Evolutionary conservation across 2,113 vertebrate genomes (phyloP).

Genomic region (Charina bottae): DNA sequence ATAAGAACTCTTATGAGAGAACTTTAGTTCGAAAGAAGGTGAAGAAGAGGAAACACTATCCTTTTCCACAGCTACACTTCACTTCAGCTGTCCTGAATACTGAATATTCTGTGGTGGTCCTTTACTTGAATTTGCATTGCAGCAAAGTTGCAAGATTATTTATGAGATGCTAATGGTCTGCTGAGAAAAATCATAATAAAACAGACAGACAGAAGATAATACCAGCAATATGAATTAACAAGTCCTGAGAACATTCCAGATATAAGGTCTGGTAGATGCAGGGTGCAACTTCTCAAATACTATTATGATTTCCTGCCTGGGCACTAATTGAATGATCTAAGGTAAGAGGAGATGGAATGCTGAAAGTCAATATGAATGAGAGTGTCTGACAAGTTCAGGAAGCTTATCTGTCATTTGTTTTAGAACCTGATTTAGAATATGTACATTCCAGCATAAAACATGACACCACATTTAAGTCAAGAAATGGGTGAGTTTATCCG

Average conservation of each 20-base stretch:
- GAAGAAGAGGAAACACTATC: slow-evolving; percentile 3
- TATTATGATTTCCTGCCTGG: background rate
- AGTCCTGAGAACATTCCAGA: background rate
- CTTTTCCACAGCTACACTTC: background rate
- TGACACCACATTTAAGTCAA: background rate
- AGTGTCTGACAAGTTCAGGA: background rate
- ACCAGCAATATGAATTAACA: background rate
- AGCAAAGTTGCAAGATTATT: background rate
- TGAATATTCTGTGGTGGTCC: background rate
- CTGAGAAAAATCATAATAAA: background rate
- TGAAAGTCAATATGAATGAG: background rate
- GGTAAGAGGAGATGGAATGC: background rate
- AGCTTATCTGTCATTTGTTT: background rate
- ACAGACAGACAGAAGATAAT: background rate
- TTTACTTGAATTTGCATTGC: background rate
- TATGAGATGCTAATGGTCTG: background rate
- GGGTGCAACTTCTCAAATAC: background rate
- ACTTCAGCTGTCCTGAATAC: accelerated
- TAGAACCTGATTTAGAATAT: background rate
- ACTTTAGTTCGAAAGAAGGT: slow-evolving; percentile 13
- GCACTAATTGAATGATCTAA: background rate
- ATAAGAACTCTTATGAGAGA: slow-evolving; percentile 5
- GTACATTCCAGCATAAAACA: background rate
- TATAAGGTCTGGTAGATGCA: background rate
- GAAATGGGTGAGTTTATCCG: no score